These are phyloP conservation scores for Macrosteles quadrilineatus DNA, from an alignment of 1,140 invertebrate species.

Conservation along the genomic window DNA sequence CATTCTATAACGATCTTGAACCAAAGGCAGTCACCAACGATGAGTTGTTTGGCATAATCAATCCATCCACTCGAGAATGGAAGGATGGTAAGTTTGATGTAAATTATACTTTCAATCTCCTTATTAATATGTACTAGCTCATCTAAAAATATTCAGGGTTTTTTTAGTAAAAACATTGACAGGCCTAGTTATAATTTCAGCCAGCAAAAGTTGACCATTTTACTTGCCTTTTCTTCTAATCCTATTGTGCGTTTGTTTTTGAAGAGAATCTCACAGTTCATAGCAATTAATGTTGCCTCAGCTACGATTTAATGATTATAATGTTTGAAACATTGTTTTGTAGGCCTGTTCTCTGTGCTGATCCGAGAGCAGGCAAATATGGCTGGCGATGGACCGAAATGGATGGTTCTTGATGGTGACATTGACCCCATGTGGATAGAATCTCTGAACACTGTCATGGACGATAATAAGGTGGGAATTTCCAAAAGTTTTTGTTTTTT, in stretches of 20 bases:
- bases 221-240: no score
- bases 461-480: conserved; percentile 79
- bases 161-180: no score
- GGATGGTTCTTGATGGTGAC: conserved; percentile 96
- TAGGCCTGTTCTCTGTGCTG: conserved; percentile 83
- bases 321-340: no score
- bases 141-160: no score
- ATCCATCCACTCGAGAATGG: conserved; percentile 94
- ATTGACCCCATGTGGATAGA: conserved; percentile 99
- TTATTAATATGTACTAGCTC: no score
- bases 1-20: conserved; percentile 86
- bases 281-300: no score
- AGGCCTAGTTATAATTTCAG: no score
- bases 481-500: background rate
- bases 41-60: conserved; percentile 94
- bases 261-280: no score
- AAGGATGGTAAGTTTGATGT: conserved; percentile 73
- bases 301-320: no score
- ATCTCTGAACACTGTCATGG: conserved; percentile 87
- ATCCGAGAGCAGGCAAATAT: conserved; percentile 93
- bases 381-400: conserved; percentile 83
- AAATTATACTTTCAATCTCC: conserved; percentile 32
- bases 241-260: no score
- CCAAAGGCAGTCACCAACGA: conserved; percentile 96
- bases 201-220: no score